Base-by-base conservation (phyloP, 2,888 invertebrate species). In the Hemistola chrysoprasaria region DNA sequence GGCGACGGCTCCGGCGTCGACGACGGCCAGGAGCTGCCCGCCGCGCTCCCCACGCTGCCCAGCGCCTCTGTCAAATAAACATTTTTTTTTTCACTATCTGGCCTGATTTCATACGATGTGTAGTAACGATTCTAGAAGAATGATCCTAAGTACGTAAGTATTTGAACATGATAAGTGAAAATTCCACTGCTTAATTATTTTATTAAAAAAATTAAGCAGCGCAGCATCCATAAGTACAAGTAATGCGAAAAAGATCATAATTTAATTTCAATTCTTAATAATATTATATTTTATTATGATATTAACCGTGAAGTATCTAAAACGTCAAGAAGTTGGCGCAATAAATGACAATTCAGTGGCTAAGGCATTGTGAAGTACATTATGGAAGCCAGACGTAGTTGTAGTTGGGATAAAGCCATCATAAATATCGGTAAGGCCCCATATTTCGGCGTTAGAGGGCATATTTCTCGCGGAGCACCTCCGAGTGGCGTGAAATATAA, bases 21-120 rank as follows among this genome's bases (percentile, higher is more conserved):
- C 47, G 93, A 93, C 61, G 92, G 91, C 92, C 93, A 93, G 43
- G 92, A 92, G 78, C 92, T 92, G 59, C 90, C 92, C 62, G 91
- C 90, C 66, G 91, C 90, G 59, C 92, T 92, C 62, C 92, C 92
- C 71, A 92, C 86, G 62, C 87, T 88, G 63, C 92, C 92, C 84
- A 93, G 84, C 21, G 92, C 92, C 77, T 93, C 93, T 93, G 90
- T 29, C 69, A 20, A 44, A 51, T 39, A 42, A 1, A 8, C 29
- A 16, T 16, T 3, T 16, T 16, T 3, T 3, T 16, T 4, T 16
- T 16, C 16, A 16, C 16, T n/a, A n/a, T n/a, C n/a, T n/a, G n/a
- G n/a, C n/a, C n/a, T n/a, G n/a, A n/a, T n/a, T n/a, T n/a, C n/a
- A n/a, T n/a, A n/a, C n/a, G n/a, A n/a, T n/a, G n/a, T n/a, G n/a